These are phyloP conservation scores for Aethes cnicana DNA, from an alignment of 2,888 invertebrate genomes.

Conservation along the genomic window DNA sequence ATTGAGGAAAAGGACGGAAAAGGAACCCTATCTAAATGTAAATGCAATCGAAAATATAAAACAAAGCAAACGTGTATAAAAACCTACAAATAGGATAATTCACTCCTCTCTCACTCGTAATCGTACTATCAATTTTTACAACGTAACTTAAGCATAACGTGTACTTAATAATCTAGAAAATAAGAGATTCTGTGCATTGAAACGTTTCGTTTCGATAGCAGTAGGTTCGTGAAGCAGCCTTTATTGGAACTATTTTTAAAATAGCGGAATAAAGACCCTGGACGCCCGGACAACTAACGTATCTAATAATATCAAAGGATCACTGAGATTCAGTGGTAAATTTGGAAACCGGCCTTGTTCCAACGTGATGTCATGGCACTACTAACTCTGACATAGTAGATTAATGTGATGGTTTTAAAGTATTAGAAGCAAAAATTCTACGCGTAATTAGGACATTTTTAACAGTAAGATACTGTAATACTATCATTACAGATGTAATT, in stretches of 20 bases:
- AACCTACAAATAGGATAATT: constrained; percentile 49
- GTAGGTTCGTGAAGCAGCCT: constrained; percentile 52
- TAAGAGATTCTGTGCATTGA: constrained; percentile 48
- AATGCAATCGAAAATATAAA: constrained; percentile 51
- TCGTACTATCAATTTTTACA: constrained; percentile 68
- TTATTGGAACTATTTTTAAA: constrained; percentile 73
- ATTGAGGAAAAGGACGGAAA: constrained; percentile 62
- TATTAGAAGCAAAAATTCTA: no score
- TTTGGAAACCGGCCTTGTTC: constrained; percentile 58
- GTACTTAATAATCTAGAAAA: constrained; percentile 69
- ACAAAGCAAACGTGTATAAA: constrained; percentile 44
- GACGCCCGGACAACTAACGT: constrained; percentile 42
- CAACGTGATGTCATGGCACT: no score
- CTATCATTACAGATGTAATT: no score
- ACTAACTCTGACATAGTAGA: no score
- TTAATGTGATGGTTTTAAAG: no score
- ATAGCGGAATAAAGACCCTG: constrained; percentile 72
- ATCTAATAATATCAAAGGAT: constrained; percentile 38
- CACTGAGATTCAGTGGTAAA: constrained; percentile 36
- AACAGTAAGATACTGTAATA: no score
- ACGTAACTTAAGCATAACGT: constrained; percentile 59
- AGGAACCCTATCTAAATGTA: constrained; percentile 48
- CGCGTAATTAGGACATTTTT: no score
- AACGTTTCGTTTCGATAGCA: constrained; percentile 39
- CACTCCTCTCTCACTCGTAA: constrained; percentile 58